phyloP scores from a whole-genome alignment of 2,888 invertebrate genomes.

The Dyspetes luteomarginatus region DNA sequence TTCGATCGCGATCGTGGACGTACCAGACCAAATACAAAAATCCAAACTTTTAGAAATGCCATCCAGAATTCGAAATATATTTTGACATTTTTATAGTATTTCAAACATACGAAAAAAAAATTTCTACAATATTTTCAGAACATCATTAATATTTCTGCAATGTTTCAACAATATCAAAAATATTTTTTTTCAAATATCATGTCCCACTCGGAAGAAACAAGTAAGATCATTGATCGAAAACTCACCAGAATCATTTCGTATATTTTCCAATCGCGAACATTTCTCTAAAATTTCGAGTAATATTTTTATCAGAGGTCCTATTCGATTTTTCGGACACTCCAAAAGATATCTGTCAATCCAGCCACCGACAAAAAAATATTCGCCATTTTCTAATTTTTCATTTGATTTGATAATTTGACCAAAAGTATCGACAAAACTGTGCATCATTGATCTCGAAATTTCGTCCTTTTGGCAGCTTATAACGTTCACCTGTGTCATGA shows the following conservation, averaged over 20 bases:
- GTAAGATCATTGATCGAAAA: slow-evolving; percentile 24
- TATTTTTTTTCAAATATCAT: too few species aligned
- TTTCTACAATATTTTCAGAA: too few species aligned
- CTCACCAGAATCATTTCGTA: slow-evolving; percentile 68
- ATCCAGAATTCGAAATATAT: too few species aligned
- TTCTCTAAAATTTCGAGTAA: slow-evolving; percentile 75
- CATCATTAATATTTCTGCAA: too few species aligned
- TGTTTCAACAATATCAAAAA: too few species aligned
- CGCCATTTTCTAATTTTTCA: slow-evolving; percentile 72
- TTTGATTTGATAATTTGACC: slow-evolving; percentile 72
- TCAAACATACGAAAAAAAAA: too few species aligned
- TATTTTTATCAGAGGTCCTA: slow-evolving; percentile 72
- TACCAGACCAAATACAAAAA: too few species aligned
- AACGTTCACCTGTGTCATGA: slow-evolving; percentile 72
- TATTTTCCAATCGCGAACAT: slow-evolving; percentile 68
- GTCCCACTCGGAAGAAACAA: too few species aligned
- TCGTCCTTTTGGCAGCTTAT: slow-evolving; percentile 79
- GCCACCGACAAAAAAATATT: slow-evolving; percentile 77
- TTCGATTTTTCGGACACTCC: slow-evolving; percentile 76
- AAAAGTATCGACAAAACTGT: slow-evolving; percentile 77
- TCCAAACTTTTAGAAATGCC: not conserved
- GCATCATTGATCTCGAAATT: slow-evolving; percentile 77
- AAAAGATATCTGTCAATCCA: slow-evolving; percentile 81
- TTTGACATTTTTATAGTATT: too few species aligned
- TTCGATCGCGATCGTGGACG: not conserved